Evolutionary conservation across 1,140 invertebrate species (phyloP).

Genomic region (Trichogramma pretiosum): DNA sequence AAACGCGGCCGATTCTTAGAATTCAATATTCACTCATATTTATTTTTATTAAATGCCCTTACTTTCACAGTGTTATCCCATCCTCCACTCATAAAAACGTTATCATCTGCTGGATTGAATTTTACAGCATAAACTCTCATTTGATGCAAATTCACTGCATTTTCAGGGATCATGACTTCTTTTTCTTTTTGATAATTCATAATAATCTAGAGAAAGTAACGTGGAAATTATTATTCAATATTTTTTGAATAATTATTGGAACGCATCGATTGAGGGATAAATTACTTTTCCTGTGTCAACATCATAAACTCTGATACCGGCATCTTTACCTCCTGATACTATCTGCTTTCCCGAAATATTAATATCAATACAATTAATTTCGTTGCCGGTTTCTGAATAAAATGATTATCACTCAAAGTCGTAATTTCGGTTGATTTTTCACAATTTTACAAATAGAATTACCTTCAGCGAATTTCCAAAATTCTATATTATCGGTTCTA

Average conservation of each 20-base stretch:
- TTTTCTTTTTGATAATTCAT: conserved; percentile 19
- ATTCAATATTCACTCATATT: no score
- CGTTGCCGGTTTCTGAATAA: conserved; percentile 29
- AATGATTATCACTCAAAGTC: not conserved
- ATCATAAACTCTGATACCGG: conserved; percentile 31
- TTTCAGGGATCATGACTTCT: conserved; percentile 18
- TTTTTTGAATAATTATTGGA: not conserved
- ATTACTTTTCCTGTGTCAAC: conserved; percentile 26
- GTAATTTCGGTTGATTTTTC: not conserved
- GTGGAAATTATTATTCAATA: not conserved
- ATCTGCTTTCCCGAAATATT: conserved; percentile 21
- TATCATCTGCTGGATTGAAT: conserved; percentile 26
- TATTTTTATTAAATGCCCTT: no score
- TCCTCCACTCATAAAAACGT: conserved; percentile 33
- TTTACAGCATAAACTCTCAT: conserved; percentile 32
- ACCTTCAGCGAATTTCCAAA: conserved; percentile 26
- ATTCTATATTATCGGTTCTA: conserved; percentile 21
- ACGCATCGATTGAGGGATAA: not conserved
- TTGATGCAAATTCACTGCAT: conserved; percentile 26
- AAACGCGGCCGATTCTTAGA: no score
- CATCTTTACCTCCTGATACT: conserved; percentile 33
- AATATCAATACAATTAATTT: conserved; percentile 32
- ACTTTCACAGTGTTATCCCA: conserved; percentile 35
- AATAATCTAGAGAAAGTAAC: conserved; percentile 18
- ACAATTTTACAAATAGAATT: conserved; percentile 1